Evolutionary conservation across 2,888 invertebrate genomes (phyloP), one percentile per base, ranked within the genome.

Genomic region (Cataglyphis cursor): DNA sequence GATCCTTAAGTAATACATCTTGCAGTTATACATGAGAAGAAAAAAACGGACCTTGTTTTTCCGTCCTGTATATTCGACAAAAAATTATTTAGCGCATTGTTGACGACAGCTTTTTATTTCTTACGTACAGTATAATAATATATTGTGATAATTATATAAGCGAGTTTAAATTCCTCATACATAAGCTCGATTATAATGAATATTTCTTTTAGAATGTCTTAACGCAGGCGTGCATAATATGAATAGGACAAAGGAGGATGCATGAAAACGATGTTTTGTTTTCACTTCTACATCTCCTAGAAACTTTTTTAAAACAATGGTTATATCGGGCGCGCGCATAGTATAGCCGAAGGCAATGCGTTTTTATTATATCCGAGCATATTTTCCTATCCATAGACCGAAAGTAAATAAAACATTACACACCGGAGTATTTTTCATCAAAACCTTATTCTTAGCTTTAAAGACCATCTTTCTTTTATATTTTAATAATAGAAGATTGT

Each of bases 251-350:
- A 66, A 74, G 18, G 38, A 83, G 31, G 10, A 59, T 48, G 51
- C 54, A 82, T 76, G 81, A 73, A 78, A 81, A 64, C 51, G 31
- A 81, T 44, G 62, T 81, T 84, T 81, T 81, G 75, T 70, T 54
- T 35, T 61, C 35, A 54, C 38, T 54, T 41, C 54, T 38, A 75
- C 74, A 62, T 84, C 75, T 84, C 51, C 74, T 35, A 62, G 74
- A 31, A 78, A 62, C 38, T 61, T 68, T 82, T 82, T 78, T 66
- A 68, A 68, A 75, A 78, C 68, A 78, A 78, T 61, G 78, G 41
- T 78, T 68, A 41, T 28, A 18, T 61, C 21, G 18, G 5, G n/a
- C n/a, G 51, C 51, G n/a, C 8, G 31, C 61, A 21, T 66, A 61
- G 38, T 51, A 51, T 48, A 59, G 74, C 78, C 62, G 41, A 61